Conservation (phyloP, 2,797 vertebrate species). For the Manis crassicaudata region DNA sequence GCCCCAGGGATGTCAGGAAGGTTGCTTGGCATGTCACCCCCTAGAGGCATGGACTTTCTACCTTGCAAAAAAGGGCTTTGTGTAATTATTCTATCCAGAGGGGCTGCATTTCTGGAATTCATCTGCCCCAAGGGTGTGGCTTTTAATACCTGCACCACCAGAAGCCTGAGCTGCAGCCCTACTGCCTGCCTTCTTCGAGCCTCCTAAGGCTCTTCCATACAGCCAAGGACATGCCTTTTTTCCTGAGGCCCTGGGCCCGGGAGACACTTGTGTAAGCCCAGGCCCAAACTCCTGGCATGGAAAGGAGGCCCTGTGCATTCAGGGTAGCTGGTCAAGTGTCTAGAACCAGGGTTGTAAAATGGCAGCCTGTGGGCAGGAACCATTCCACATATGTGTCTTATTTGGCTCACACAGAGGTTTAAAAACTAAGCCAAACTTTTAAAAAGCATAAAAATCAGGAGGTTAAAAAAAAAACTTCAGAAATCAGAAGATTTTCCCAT, state of each 20-base stretch:
- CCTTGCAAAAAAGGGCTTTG: background rate
- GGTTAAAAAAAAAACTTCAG: background rate
- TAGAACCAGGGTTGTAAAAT: background rate
- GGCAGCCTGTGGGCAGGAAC: background rate
- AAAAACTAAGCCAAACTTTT: conserved; percentile 1
- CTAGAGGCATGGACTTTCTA: background rate
- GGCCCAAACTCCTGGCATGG: background rate
- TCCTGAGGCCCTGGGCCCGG: background rate
- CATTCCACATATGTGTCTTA: background rate
- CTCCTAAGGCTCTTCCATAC: background rate
- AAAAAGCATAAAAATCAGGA: background rate
- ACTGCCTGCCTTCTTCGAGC: background rate
- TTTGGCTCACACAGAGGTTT: background rate
- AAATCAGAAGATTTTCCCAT: background rate
- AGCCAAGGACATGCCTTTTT: background rate
- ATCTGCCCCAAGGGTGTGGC: background rate
- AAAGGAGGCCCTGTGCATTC: background rate
- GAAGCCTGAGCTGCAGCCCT: background rate
- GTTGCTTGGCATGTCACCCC: background rate
- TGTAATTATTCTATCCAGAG: background rate
- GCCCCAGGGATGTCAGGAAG: background rate
- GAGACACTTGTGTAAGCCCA: background rate
- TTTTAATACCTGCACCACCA: rapidly evolving
- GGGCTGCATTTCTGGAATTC: background rate
- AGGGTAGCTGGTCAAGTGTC: background rate